Conservation (phyloP, 2,888 invertebrate species). For the Podotricha telesiphe region DNA sequence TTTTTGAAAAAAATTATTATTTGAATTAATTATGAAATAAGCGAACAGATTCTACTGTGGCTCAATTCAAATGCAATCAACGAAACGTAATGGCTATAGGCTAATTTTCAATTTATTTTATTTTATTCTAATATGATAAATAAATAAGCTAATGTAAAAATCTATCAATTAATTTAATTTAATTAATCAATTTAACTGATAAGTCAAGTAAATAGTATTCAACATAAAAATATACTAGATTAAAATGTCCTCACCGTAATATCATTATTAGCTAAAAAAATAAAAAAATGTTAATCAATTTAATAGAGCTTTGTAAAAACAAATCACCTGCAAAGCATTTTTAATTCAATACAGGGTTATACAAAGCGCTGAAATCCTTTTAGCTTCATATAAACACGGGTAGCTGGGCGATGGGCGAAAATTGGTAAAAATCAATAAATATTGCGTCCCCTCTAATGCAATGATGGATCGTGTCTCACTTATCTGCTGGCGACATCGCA, state of each 20-base stretch:
- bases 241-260: not conserved
- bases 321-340: constrained; percentile 26
- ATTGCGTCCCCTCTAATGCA: constrained; percentile 71
- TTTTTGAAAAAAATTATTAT: no score
- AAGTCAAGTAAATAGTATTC: no score
- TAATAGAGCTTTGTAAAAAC: constrained; percentile 24
- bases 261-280: not conserved
- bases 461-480: constrained; percentile 72
- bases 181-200: no score
- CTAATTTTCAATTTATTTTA: no score
- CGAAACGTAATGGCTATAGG: no score
- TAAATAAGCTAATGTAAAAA: no score
- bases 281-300: not conserved
- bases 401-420: constrained; percentile 50
- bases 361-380: constrained; percentile 44
- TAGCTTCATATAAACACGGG: constrained; percentile 43
- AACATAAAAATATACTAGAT: not conserved
- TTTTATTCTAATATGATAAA: no score
- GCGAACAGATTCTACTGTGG: no score
- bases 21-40: no score
- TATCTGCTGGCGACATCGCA: constrained; percentile 74
- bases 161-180: no score
- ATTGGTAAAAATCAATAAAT: constrained; percentile 73
- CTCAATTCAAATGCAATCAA: no score
- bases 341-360: constrained; percentile 40